Conservation (phyloP, 2,113 vertebrate species). For the Pontoporia blainvillei region DNA sequence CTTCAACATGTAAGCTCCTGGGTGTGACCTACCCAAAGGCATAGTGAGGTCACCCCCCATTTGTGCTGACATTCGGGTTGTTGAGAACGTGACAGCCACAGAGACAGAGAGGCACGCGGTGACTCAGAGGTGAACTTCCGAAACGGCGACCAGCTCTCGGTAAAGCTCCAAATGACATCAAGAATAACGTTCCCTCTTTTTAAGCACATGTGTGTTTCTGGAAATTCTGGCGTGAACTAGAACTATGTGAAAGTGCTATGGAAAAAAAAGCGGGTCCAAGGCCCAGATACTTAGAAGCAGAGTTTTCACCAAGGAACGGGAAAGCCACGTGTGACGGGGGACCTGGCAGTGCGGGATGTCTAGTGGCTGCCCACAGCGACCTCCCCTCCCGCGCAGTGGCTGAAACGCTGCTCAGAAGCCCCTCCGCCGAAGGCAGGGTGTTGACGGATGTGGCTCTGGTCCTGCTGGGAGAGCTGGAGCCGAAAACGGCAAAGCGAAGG, state of each 20-base stretch:
- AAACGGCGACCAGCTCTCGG: not conserved
- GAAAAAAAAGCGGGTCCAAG: not conserved
- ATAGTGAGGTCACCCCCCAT: fast-evolving
- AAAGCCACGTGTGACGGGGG: not conserved
- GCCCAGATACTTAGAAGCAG: not conserved
- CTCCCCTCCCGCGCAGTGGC: fast-evolving
- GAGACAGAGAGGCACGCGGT: fast-evolving
- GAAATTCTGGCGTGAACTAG: not conserved
- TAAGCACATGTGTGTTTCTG: not conserved
- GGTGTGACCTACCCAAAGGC: not conserved
- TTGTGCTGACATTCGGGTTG: fast-evolving
- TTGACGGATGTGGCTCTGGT: fast-evolving
- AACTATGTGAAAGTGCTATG: not conserved
- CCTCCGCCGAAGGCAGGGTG: fast-evolving
- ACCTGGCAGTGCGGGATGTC: not conserved
- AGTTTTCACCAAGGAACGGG: not conserved
- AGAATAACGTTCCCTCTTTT: not conserved
- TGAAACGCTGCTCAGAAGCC: not conserved
- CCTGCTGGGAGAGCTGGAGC: not conserved
- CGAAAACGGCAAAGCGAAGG: not conserved
- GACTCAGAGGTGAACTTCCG: not conserved
- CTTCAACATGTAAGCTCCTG: not conserved
- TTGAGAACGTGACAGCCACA: no score
- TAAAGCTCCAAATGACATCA: not conserved
- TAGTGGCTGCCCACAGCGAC: not conserved